Percentiles rank a stretch among this genome's conserved stretches.
phyloP scores from a whole-genome alignment of 2,113 vertebrate species.

The Phalacrocorax aristotelis region DNA sequence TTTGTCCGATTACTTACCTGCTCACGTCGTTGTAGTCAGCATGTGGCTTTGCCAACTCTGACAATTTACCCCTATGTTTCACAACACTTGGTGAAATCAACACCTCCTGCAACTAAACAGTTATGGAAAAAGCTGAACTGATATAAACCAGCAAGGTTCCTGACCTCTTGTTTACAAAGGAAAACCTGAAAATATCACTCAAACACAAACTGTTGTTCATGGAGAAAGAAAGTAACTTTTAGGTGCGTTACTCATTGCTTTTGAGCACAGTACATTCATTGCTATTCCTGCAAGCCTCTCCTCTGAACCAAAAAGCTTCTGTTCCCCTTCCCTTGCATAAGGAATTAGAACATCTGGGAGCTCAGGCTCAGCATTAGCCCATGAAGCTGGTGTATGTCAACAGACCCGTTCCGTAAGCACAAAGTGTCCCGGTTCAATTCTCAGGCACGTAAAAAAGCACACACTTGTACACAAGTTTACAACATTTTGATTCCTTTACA shows the following conservation, averaged over 20 bases:
- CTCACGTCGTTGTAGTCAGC: neutral
- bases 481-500: neutral
- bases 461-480: neutral
- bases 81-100: neutral
- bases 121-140: neutral
- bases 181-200: neutral
- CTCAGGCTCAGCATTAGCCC: neutral
- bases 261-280: neutral
- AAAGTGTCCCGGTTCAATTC: neutral
- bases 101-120: neutral
- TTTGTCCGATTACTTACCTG: neutral
- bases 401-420: neutral
- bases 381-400: rapidly evolving
- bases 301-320: neutral
- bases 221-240: neutral
- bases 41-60: neutral
- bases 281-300: neutral
- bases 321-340: neutral
- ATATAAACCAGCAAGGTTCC: neutral
- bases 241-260: neutral
- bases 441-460: neutral
- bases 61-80: neutral
- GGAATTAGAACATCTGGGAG: neutral
- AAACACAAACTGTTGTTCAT: neutral
- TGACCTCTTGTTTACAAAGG: neutral